Evolutionary conservation across 1,140 invertebrate species (phyloP).

Genomic region (Anadara kagoshimensis): DNA sequence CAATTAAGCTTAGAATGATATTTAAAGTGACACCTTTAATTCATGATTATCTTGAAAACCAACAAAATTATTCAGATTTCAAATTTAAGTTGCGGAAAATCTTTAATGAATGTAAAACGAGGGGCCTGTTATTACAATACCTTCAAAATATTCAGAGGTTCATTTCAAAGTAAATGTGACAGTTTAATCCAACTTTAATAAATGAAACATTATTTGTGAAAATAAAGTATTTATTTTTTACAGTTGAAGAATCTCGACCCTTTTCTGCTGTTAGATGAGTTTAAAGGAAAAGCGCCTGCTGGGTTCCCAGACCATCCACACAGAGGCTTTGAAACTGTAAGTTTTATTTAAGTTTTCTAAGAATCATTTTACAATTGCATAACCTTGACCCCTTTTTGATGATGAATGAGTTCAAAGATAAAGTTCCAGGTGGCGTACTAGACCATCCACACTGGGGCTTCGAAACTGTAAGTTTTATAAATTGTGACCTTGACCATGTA

Average conservation of each 20-base stretch:
- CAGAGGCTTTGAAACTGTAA: slow-evolving; percentile 74
- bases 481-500: neutral
- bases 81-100: no score
- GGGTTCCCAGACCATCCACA: slow-evolving; percentile 76
- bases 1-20: no score
- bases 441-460: slow-evolving; percentile 77
- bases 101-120: no score
- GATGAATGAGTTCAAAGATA: slow-evolving; percentile 73
- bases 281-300: slow-evolving; percentile 68
- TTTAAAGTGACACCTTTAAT: no score
- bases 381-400: slow-evolving; percentile 74
- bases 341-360: neutral
- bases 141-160: no score
- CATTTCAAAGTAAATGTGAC: no score
- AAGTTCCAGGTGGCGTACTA: slow-evolving; percentile 73
- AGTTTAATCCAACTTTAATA: no score
- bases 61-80: no score
- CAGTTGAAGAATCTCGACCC: slow-evolving; percentile 56
- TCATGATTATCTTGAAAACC: no score
- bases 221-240: neutral
- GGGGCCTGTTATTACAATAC: no score
- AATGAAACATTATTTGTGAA: slow-evolving; percentile 36
- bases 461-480: slow-evolving; percentile 73
- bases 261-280: slow-evolving; percentile 75
- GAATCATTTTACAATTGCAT: slow-evolving; percentile 7